These are phyloP conservation scores for Diplolepis rosae DNA, from an alignment of 2,888 invertebrate species.

Conservation along the genomic window DNA sequence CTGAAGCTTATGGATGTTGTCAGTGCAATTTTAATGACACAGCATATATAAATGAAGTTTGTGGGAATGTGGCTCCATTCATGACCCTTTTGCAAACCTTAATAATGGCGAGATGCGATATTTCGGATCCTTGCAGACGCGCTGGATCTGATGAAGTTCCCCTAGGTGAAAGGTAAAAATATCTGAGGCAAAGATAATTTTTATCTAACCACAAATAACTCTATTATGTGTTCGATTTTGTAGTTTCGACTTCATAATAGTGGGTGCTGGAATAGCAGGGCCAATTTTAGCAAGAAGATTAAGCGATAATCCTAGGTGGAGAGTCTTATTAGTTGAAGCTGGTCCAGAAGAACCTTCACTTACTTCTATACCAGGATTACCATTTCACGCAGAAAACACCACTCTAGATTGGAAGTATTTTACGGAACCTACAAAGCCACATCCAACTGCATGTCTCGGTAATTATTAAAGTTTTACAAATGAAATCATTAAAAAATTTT, in stretches of 20 bases:
- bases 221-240: background rate
- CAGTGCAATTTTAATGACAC: constrained; percentile 64
- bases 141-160: constrained; percentile 61
- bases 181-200: no score
- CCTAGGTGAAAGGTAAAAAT: constrained; percentile 60
- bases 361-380: constrained; percentile 71
- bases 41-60: constrained; percentile 60
- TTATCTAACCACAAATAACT: background rate
- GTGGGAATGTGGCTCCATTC: constrained; percentile 60
- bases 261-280: constrained; percentile 75
- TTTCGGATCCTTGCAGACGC: constrained; percentile 67
- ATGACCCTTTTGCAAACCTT: constrained; percentile 65
- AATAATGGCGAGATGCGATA: constrained; percentile 65
- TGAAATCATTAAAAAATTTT: background rate
- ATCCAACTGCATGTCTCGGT: constrained; percentile 70
- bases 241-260: constrained; percentile 74
- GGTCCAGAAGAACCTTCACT: constrained; percentile 74
- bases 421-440: constrained; percentile 74
- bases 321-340: constrained; percentile 72
- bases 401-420: constrained; percentile 75
- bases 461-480: constrained; percentile 21
- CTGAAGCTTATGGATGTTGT: constrained; percentile 51
- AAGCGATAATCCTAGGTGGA: constrained; percentile 73
- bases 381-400: constrained; percentile 68
- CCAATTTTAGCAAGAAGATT: constrained; percentile 74